A percentile compares a stretch with the other conserved stretches of the same genome.
Conservation (phyloP, 1,140 invertebrate genomes). For the Bombus turneri region DNA sequence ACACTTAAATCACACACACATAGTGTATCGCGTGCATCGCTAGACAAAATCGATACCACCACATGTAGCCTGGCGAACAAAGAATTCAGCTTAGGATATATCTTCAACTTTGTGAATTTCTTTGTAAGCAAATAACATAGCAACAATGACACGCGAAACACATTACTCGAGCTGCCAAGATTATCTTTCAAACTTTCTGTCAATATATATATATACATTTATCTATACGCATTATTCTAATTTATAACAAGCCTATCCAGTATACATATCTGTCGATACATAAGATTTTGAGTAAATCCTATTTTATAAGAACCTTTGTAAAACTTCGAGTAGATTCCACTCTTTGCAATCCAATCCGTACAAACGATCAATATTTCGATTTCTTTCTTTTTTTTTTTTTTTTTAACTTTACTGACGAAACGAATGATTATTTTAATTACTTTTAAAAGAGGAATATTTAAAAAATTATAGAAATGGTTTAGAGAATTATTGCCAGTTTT, state of each 20-base stretch:
- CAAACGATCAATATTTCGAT: background rate
- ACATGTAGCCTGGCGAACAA: constrained; percentile 9
- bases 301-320: background rate
- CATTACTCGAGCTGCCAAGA: background rate
- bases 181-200: background rate
- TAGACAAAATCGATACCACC: constrained; percentile 34
- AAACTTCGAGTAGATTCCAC: background rate
- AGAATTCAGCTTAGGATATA: too few relatives aligned
- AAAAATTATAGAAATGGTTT: background rate
- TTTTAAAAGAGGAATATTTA: too few relatives aligned
- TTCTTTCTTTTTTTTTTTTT: background rate
- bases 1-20: constrained; percentile 20
- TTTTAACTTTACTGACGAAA: background rate
- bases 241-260: background rate
- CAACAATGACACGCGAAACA: background rate
- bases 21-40: background rate
- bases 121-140: background rate
- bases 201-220: background rate
- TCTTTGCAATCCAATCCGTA: background rate
- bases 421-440: too few relatives aligned
- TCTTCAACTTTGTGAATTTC: background rate
- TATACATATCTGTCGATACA: background rate
- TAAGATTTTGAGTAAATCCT: background rate
- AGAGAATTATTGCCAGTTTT: background rate
- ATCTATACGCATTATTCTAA: background rate